Conservation (phyloP, 2,797 vertebrate genomes). For the Lutjanus argentimaculatus region DNA sequence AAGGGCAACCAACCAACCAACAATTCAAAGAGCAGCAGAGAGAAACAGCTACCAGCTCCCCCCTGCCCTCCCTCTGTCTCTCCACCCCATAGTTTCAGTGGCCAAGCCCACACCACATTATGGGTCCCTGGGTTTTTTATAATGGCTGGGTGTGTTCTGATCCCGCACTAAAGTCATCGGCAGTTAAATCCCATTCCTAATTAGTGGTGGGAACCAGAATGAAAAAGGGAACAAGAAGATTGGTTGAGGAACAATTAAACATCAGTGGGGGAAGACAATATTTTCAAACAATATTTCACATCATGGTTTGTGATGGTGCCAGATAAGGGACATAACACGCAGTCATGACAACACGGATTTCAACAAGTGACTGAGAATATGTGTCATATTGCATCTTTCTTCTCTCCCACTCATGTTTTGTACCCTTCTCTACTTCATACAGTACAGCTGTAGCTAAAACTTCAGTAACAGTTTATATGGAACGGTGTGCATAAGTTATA, state of each 20-base stretch:
- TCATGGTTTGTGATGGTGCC: slow-evolving; percentile 18
- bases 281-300: slow-evolving; percentile 69
- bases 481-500: too few species aligned
- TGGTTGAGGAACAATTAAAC: slow-evolving; percentile 76
- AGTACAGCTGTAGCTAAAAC: not conserved
- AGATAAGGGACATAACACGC: slow-evolving; percentile 12
- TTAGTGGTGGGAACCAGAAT: slow-evolving; percentile 80
- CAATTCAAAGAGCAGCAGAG: slow-evolving; percentile 60
- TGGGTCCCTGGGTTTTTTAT: slow-evolving; percentile 77
- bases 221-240: slow-evolving; percentile 61
- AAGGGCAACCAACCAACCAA: slow-evolving; percentile 40
- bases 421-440: not conserved
- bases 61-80: slow-evolving; percentile 41
- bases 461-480: too few species aligned
- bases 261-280: slow-evolving; percentile 64
- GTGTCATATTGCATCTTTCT: not conserved
- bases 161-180: slow-evolving; percentile 74
- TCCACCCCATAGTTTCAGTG: slow-evolving; percentile 69
- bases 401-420: not conserved
- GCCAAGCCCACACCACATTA: slow-evolving; percentile 74
- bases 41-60: slow-evolving; percentile 58
- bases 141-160: slow-evolving; percentile 83
- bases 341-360: slow-evolving; percentile 26
- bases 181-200: slow-evolving; percentile 77
- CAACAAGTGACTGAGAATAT: not conserved